These are phyloP conservation scores for Nasonia longicornis DNA, from an alignment of 1,140 invertebrate genomes.

Conservation along the genomic window DNA sequence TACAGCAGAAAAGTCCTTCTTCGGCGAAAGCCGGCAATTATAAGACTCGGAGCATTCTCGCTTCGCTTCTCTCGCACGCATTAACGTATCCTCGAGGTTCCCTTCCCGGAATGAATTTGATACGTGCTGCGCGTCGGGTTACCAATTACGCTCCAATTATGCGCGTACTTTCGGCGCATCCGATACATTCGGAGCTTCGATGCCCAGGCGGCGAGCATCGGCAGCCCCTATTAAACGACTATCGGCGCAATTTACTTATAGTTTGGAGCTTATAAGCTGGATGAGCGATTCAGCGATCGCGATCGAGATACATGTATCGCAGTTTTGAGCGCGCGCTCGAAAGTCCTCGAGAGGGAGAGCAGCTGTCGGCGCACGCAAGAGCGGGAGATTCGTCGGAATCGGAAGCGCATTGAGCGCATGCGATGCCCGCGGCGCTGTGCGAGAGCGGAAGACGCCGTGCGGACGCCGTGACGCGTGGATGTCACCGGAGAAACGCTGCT, in stretches of 20 bases:
- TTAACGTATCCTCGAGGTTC: neutral
- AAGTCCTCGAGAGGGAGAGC: no score
- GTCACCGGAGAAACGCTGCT: neutral
- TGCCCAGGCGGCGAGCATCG: neutral
- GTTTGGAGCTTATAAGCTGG: no score
- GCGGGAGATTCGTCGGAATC: constrained; percentile 26
- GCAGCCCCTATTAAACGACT: no score
- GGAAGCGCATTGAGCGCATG: constrained; percentile 25
- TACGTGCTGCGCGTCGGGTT: constrained; percentile 47
- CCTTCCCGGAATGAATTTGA: constrained; percentile 47
- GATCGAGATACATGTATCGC: no score
- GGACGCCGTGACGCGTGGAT: no score
- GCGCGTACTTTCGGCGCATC: constrained; percentile 44
- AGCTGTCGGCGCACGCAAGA: no score
- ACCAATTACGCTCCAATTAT: constrained; percentile 53
- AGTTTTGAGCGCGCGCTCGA: no score
- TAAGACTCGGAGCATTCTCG: neutral
- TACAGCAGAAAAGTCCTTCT: no score
- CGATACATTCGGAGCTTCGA: neutral
- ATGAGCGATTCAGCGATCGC: no score
- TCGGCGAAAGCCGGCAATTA: neutral
- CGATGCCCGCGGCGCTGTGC: neutral
- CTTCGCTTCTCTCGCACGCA: neutral
- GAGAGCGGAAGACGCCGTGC: no score
- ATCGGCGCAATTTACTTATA: no score